These are phyloP conservation scores for Leptogaster cylindrica DNA, from an alignment of 2,888 invertebrate genomes.

Conservation along the genomic window DNA sequence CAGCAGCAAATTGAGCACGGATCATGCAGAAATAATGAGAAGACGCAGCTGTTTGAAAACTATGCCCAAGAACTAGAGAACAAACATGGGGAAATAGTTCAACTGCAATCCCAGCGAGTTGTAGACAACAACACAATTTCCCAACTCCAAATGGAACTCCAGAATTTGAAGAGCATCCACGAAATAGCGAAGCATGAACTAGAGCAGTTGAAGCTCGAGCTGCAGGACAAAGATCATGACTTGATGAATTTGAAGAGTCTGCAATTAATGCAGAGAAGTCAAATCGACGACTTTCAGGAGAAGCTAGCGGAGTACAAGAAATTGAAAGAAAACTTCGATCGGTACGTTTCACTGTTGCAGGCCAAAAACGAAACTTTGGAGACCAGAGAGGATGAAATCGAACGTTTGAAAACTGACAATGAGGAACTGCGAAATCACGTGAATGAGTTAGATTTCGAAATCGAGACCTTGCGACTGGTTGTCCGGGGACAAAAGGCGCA, in stretches of 20 bases:
- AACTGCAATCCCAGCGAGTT: constrained; percentile 1
- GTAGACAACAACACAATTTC: background rate
- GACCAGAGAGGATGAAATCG: constrained; percentile 32
- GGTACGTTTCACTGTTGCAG: constrained; percentile 35
- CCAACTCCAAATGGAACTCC: background rate
- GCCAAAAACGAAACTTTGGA: constrained; percentile 34
- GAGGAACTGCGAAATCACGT: background rate
- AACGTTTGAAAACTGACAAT: constrained; percentile 8
- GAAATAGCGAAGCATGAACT: background rate
- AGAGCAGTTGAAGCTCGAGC: constrained; percentile 1
- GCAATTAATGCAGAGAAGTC: background rate
- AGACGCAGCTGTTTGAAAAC: constrained; percentile 1
- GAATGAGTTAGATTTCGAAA: background rate
- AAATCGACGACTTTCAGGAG: constrained; percentile 1
- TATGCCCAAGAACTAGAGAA: constrained; percentile 13
- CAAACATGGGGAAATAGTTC: constrained; percentile 1
- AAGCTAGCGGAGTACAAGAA: constrained; percentile 38
- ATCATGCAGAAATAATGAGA: constrained; percentile 3
- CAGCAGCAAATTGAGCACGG: background rate
- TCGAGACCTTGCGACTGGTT: constrained; percentile 13
- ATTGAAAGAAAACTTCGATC: constrained; percentile 38
- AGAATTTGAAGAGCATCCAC: background rate
- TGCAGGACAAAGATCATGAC: constrained; percentile 17
- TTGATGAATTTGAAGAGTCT: constrained; percentile 11
- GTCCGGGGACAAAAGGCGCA: constrained; percentile 14